A percentile compares a stretch with the other conserved stretches of the same genome.
Evolutionary conservation across 2,888 invertebrate species (phyloP).

Genomic region (Antitype chi): DNA sequence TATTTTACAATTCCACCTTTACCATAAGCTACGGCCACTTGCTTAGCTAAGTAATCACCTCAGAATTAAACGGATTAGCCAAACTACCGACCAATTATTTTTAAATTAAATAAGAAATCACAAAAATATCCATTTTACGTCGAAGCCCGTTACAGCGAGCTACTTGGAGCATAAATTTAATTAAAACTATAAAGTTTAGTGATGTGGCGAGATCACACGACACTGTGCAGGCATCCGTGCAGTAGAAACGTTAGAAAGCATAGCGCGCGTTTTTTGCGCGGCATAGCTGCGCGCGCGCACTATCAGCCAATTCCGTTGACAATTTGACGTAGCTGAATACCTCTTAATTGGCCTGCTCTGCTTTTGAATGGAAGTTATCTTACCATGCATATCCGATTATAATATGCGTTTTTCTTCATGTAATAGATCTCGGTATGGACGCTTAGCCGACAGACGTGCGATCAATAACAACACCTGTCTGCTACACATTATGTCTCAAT

Average conservation of each 20-base stretch:
- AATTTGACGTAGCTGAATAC: conserved; percentile 65
- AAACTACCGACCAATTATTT: conserved; percentile 34
- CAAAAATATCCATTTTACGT: conserved; percentile 15
- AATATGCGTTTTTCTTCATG: conserved; percentile 50
- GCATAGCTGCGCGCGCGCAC: conserved; percentile 74
- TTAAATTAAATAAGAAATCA: conserved; percentile 18
- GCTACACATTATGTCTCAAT: neutral
- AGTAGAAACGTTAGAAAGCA: conserved; percentile 87
- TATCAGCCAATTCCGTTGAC: conserved; percentile 64
- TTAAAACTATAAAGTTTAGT: conserved; percentile 66
- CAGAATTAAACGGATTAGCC: conserved; percentile 13
- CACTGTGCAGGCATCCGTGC: conserved; percentile 82
- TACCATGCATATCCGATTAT: conserved; percentile 49
- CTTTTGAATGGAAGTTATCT: conserved; percentile 42
- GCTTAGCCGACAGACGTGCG: conserved; percentile 27
- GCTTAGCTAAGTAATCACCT: conserved; percentile 9
- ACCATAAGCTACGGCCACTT: neutral
- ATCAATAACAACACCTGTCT: conserved; percentile 4
- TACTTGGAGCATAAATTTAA: conserved; percentile 59
- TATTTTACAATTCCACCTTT: conserved; percentile 24
- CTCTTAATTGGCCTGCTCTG: conserved; percentile 61
- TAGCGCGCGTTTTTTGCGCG: conserved; percentile 76
- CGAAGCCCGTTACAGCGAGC: conserved; percentile 30
- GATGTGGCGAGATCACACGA: conserved; percentile 66
- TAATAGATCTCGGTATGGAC: conserved; percentile 50